Evolutionary conservation across 2,797 vertebrate species (phyloP), one percentile per base, ranked within the genome.

Genomic region (Microcaecilia unicolor): DNA sequence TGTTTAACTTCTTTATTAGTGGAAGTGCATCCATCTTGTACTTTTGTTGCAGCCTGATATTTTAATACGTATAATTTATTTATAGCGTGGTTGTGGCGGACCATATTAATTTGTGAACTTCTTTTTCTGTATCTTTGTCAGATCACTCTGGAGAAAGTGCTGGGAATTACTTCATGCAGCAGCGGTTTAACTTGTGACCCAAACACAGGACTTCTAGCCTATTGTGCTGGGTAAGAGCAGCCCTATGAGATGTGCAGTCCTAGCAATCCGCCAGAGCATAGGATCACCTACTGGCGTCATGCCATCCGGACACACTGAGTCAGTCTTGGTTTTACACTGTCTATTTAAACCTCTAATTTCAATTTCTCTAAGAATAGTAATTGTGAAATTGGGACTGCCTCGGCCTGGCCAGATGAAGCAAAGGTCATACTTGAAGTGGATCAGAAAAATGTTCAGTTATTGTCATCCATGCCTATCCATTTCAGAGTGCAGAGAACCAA

Each of bases 71-170:
- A n/a, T n/a, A n/a, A n/a, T n/a, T n/a, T n/a, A n/a, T n/a, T n/a
- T n/a, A n/a, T n/a, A n/a, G n/a, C n/a, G n/a, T n/a, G n/a, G n/a
- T n/a, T n/a, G n/a, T n/a, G n/a, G n/a, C n/a, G n/a, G n/a, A n/a
- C n/a, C n/a, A n/a, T n/a, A n/a, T n/a, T 9, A 6, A 4, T 15
- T n/a, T n/a, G 11, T 7, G 17, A n/a, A 12, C 4, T 33, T 13
- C 17, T 22, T 5, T 9, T 14, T 10, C 37, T 43, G 12, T 31
- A 19, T 22, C 38, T 12, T 9, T 17, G 22, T 6, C 53, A 95
- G 92, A 87, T 91, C 25, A 67, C 46, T 25, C 65, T 93, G 19
- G 87, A 92, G 61, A 88, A 81, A 22, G 89, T 95, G 10, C 47
- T 93, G 23, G 92, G 92, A 3, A 77, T 93, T 58, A 88, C 83